Conservation (phyloP, 2,113 vertebrate genomes). For the Tiliqua scincoides region DNA sequence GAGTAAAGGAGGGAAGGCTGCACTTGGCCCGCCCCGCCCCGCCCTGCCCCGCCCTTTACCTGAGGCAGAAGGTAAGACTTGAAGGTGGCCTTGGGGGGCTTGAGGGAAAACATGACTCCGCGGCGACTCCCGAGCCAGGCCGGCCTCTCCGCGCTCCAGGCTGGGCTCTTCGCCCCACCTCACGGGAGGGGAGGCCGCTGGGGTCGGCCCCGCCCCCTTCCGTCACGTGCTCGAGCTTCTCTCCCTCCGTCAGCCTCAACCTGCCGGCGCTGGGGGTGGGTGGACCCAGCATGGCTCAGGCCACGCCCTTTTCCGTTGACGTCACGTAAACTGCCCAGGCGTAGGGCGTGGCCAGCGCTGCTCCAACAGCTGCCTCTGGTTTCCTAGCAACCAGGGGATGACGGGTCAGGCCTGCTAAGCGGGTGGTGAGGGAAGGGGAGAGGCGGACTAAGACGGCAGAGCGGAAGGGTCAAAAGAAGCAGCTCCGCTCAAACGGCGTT, state of each 20-base stretch:
- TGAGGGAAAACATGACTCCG: conserved; percentile 86
- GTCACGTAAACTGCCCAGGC: not conserved
- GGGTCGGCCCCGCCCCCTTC: not conserved
- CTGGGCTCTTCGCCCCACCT: not conserved
- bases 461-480: conserved; percentile 8
- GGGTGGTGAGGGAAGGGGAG: not conserved
- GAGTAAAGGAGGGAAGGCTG: not conserved
- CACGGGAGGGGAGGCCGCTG: not conserved
- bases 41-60: conserved; percentile 70
- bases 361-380: not conserved
- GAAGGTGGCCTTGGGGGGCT: conserved; percentile 87
- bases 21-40: no score
- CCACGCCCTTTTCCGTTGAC: not conserved
- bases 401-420: not conserved
- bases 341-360: not conserved
- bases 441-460: conserved; percentile 21
- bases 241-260: not conserved
- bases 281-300: not conserved
- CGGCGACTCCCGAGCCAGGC: not conserved
- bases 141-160: not conserved
- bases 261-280: not conserved
- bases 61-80: conserved; percentile 91
- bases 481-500: not conserved
- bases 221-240: not conserved
- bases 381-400: not conserved